Conservation (phyloP, 2,888 invertebrate species). For the Amphipoea lucens region DNA sequence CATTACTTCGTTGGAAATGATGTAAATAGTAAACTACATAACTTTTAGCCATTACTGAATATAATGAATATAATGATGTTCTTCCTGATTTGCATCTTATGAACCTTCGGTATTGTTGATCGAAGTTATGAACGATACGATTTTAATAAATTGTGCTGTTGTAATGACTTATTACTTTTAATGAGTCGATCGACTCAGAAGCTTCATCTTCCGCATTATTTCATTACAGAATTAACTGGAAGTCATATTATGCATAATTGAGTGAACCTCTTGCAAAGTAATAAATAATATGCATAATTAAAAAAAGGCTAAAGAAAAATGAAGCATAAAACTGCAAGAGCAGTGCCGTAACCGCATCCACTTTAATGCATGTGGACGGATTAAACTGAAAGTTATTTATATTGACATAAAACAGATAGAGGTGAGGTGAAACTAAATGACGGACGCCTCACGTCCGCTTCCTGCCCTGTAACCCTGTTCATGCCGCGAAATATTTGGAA, state of each 20-base stretch:
- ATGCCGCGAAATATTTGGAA: constrained; percentile 71
- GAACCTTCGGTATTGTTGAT: no score
- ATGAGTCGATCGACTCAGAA: constrained; percentile 27
- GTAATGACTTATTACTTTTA: constrained; percentile 44
- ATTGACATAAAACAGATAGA: constrained; percentile 61
- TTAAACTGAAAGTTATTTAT: constrained; percentile 63
- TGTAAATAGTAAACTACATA: constrained; percentile 4
- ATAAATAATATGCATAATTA: constrained; percentile 61
- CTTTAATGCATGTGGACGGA: constrained; percentile 40
- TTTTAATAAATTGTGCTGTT: constrained; percentile 33
- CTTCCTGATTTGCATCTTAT: constrained; percentile 21
- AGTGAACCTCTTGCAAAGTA: constrained; percentile 39
- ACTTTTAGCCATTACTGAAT: not conserved
- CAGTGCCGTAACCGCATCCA: constrained; percentile 34
- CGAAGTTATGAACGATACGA: not conserved
- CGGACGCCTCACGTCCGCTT: constrained; percentile 67
- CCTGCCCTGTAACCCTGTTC: constrained; percentile 71
- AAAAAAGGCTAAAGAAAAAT: constrained; percentile 35
- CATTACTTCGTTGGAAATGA: constrained; percentile 21
- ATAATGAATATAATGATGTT: not conserved
- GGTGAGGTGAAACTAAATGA: constrained; percentile 64
- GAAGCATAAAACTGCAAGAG: constrained; percentile 14
- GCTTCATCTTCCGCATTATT: constrained; percentile 41
- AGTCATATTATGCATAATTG: constrained; percentile 46
- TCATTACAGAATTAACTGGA: constrained; percentile 47